phyloP scores from a whole-genome alignment of 2,113 vertebrate genomes.

The Hyla sarda region DNA sequence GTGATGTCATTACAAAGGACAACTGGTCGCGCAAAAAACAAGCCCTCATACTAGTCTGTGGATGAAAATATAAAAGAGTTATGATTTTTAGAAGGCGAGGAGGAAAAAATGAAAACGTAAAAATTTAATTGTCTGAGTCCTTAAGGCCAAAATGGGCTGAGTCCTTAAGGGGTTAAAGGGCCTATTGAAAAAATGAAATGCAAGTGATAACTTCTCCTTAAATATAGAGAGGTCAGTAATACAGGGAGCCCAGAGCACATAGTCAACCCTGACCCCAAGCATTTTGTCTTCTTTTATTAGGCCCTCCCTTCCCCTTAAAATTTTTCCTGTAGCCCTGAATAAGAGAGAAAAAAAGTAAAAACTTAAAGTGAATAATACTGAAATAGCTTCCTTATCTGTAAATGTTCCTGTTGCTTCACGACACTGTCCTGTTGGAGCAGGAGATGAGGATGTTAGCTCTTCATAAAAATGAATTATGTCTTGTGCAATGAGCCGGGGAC shows the following conservation, averaged over 20 bases:
- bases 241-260: no score
- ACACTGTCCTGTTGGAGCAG: neutral
- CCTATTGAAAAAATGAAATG: neutral
- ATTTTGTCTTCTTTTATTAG: neutral
- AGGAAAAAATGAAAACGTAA: no score
- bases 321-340: neutral
- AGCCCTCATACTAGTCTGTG: no score
- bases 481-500: conserved; percentile 30
- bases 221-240: no score
- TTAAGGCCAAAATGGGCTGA: no score
- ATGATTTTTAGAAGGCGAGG: no score
- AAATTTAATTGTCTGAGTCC: no score
- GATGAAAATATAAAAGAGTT: no score
- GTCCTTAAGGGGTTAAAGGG: no score
- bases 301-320: neutral
- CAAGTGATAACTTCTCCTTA: neutral
- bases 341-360: neutral
- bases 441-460: conserved; percentile 8
- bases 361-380: neutral
- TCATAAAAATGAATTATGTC: conserved; percentile 53
- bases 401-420: conserved; percentile 6
- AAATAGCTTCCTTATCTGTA: neutral
- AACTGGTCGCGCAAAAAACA: no score
- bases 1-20: no score
- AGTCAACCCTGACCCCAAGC: no score